Percentiles rank a stretch among this genome's conserved stretches.
phyloP scores from a whole-genome alignment of 2,888 invertebrate species.

The Chirona hameri region DNA sequence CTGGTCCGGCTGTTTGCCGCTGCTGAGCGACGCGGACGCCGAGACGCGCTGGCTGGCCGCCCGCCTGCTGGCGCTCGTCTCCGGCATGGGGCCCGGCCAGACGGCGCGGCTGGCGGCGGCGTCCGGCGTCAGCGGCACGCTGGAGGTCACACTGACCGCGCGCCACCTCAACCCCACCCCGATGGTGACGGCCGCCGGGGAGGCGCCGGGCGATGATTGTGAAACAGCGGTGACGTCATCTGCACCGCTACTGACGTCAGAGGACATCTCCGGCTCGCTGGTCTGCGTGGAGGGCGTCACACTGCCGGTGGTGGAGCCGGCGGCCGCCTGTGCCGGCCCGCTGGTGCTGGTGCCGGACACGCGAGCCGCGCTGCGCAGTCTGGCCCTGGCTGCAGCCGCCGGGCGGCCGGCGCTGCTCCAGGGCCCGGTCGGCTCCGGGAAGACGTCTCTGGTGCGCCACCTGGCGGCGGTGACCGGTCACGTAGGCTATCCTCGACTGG shows the following conservation, averaged over 20 bases:
- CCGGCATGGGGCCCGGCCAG: neutral
- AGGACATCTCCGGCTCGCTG: neutral
- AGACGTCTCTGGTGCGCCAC: conserved; percentile 84
- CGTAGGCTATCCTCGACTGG: conserved; percentile 6
- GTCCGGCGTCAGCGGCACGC: neutral
- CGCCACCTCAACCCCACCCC: neutral
- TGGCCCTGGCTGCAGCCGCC: conserved; percentile 75
- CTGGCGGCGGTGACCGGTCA: conserved; percentile 72
- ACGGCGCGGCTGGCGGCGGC: neutral
- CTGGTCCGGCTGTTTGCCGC: neutral
- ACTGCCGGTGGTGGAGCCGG: neutral
- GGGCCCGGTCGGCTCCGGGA: conserved; percentile 92
- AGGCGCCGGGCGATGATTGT: neutral
- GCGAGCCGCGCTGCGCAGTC: conserved; percentile 57
- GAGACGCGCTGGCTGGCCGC: conserved; percentile 4
- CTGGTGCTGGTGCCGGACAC: conserved; percentile 35
- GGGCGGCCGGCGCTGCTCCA: conserved; percentile 65
- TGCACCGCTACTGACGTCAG: neutral
- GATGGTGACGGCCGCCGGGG: neutral
- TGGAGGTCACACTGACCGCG: neutral
- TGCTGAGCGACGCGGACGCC: neutral
- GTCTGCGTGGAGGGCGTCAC: conserved; percentile 27
- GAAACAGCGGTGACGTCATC: neutral
- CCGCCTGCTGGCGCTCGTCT: neutral
- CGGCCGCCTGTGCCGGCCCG: conserved; percentile 28